These are phyloP conservation scores for Aphaenogaster floridana DNA, from an alignment of 1,140 invertebrate genomes.

Conservation along the genomic window DNA sequence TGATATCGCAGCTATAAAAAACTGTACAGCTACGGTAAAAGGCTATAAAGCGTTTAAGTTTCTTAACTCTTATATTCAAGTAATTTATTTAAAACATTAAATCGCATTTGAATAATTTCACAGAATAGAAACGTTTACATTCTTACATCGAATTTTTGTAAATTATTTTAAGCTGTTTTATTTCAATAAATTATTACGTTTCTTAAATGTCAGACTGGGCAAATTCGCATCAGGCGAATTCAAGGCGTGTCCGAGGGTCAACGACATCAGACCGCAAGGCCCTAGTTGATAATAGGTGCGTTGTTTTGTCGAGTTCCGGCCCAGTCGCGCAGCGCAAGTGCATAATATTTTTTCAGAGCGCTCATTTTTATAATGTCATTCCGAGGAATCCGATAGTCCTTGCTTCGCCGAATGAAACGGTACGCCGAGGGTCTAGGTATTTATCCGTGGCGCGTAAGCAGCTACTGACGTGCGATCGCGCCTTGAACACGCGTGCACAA, in stretches of 20 bases:
- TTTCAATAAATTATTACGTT: neutral
- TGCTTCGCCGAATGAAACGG: conserved; percentile 58
- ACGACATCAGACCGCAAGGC: neutral
- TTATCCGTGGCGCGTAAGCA: conserved; percentile 36
- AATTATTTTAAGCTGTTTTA: neutral
- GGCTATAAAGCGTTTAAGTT: neutral
- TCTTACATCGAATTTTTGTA: neutral
- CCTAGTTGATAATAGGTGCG: neutral
- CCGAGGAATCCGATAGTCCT: conserved; percentile 50
- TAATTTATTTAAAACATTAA: conserved; percentile 9
- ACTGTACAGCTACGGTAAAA: neutral
- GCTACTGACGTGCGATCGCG: conserved; percentile 47
- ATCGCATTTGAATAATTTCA: neutral
- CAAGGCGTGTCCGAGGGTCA: neutral
- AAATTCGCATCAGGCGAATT: neutral
- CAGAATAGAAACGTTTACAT: neutral
- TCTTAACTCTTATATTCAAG: neutral
- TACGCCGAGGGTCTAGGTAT: conserved; percentile 50
- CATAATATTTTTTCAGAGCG: conserved; percentile 48
- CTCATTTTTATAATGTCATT: conserved; percentile 56
- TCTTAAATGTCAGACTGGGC: neutral
- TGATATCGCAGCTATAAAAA: conserved; percentile 29
- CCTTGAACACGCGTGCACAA: conserved; percentile 41
- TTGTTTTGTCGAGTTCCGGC: conserved; percentile 39
- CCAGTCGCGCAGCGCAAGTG: neutral